Evolutionary conservation across 2,113 vertebrate genomes (phyloP), one percentile per base, ranked within the genome.

Genomic region (Nannospalax galili): DNA sequence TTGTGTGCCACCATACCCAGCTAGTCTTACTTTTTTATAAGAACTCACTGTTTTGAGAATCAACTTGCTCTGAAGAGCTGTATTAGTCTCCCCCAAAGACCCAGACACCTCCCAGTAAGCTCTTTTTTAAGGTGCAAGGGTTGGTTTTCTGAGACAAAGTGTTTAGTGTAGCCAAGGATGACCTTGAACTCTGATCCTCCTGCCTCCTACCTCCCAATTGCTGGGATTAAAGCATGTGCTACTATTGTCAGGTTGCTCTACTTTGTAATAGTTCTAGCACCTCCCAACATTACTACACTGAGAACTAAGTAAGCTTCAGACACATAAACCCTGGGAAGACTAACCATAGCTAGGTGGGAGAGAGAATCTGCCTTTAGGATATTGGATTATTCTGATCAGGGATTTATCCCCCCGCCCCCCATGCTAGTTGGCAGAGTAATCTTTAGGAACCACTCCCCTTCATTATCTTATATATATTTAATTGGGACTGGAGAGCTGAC

Each of bases 351-450:
- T 58, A 58, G 52, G 37, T 81, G n/a, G 64, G 70, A 65, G 80
- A 58, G 48, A 90, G 30, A 91, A 70, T 62, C 67, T 97, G 10
- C 58, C 88, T 94, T 69, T 81, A 92, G 60, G 52, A 67, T 24
- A 92, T 77, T 94, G 64, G 19, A 42, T 88, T 88, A 7, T 96
- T 92, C 48, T 85, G 22, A 56, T 65, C 93, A 72, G 92, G 60
- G 64, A 75, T 92, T 92, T 42, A 88, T 78, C 9, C 42, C 37
- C 16, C 82, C 24, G 4, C 92, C 11, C 26, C 12, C 3, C 90
- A 17, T 64, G 58, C 48, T 93, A 88, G 37, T 60, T 93, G 40
- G 30, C 70, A 81, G 11, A 75, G 11, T 94, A 72, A 84, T 87
- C 62, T 70, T 88, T 32, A 52, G 60, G 6, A 72, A 93, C 74